These are phyloP conservation scores for Lateolabrax maculatus DNA, from an alignment of 2,797 vertebrate genomes.

Conservation along the genomic window DNA sequence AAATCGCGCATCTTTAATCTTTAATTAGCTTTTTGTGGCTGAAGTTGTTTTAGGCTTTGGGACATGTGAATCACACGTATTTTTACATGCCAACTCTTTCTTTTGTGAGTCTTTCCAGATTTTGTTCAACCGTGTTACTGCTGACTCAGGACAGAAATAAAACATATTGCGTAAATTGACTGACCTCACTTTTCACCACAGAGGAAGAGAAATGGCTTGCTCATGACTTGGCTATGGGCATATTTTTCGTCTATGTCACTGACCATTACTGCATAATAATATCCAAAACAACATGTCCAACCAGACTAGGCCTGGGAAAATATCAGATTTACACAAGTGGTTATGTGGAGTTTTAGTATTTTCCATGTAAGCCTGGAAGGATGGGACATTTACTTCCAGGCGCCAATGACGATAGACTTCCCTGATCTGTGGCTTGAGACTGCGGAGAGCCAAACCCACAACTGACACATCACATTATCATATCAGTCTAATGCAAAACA, in stretches of 20 bases:
- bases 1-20: not conserved
- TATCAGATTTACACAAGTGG: conserved; percentile 49
- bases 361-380: conserved; percentile 68
- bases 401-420: conserved; percentile 66
- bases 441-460: conserved; percentile 65
- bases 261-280: conserved; percentile 41
- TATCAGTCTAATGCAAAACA: conserved; percentile 46
- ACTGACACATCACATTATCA: conserved; percentile 60
- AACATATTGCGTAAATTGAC: conserved; percentile 14
- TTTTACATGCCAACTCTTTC: not conserved
- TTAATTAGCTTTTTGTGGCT: conserved; percentile 12
- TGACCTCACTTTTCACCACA: conserved; percentile 62
- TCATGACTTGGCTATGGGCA: conserved; percentile 55
- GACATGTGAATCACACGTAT: conserved; percentile 22
- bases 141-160: conserved; percentile 59
- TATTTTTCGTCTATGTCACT: conserved; percentile 39
- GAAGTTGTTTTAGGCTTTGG: conserved; percentile 4
- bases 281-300: conserved; percentile 43
- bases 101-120: conserved; percentile 17
- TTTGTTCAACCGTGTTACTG: conserved; percentile 25
- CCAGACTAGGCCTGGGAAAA: conserved; percentile 58
- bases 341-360: conserved; percentile 55
- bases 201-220: conserved; percentile 50
- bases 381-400: conserved; percentile 60
- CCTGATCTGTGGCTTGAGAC: conserved; percentile 56